Evolutionary conservation across 2,797 vertebrate genomes (phyloP).

Genomic region (Anguilla marmorata): DNA sequence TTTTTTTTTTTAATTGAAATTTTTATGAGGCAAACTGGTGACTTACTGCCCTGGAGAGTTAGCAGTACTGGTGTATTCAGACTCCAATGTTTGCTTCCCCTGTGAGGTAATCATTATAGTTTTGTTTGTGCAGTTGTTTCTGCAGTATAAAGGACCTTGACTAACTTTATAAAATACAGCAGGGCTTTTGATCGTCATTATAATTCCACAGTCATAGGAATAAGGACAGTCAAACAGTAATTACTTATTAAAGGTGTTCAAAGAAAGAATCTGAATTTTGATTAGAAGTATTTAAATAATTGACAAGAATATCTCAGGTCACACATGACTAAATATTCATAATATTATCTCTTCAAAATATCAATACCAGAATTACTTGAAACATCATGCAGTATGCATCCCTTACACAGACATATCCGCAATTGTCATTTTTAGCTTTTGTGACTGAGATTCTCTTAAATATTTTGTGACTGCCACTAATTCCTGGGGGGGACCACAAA

Average conservation of each 20-base stretch:
- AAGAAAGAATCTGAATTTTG: background rate
- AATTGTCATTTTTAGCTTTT: background rate
- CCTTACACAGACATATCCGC: background rate
- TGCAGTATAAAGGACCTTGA: background rate
- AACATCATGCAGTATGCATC: background rate
- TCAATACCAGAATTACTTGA: background rate
- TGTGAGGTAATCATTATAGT: background rate
- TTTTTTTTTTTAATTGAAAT: background rate
- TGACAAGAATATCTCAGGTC: background rate
- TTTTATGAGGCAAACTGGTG: background rate
- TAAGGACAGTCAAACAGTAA: background rate
- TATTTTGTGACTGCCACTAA: background rate
- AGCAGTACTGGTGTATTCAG: background rate
- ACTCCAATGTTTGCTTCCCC: background rate
- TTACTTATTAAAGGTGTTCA: background rate
- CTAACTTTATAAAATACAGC: background rate
- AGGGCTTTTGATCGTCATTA: background rate
- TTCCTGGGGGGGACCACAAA: background rate
- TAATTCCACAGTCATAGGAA: background rate
- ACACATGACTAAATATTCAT: background rate
- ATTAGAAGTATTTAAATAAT: background rate
- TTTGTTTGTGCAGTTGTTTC: background rate
- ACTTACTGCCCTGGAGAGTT: background rate
- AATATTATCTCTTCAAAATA: background rate
- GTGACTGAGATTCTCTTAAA: background rate